Conservation (phyloP, 2,888 invertebrate genomes). For the Abrostola triplasia region DNA sequence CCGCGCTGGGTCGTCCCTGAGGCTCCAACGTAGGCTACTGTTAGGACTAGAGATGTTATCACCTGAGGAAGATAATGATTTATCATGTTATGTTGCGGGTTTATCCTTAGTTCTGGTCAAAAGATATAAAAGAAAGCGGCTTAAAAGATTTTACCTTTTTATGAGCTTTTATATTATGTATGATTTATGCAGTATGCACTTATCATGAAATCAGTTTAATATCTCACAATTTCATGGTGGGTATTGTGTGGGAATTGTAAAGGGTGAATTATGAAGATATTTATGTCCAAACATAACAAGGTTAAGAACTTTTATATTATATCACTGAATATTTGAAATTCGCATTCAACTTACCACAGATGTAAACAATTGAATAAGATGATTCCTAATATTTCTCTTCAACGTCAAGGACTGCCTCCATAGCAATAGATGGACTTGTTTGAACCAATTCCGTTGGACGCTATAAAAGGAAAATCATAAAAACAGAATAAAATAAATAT, state of each 20-base stretch:
- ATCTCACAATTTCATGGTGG: no score
- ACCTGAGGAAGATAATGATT: conserved; percentile 62
- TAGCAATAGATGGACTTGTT: conserved; percentile 90
- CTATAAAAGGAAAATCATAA: conserved; percentile 49
- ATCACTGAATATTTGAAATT: no score
- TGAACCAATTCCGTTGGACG: conserved; percentile 82
- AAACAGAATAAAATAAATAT: no score
- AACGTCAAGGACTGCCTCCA: conserved; percentile 90
- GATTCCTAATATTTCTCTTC: conserved; percentile 88
- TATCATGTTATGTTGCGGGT: not conserved
- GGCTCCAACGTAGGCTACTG: conserved; percentile 78
- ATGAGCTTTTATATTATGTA: no score
- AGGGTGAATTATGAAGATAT: not conserved
- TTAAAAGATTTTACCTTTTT: no score
- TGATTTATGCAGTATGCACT: no score
- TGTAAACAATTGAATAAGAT: conserved; percentile 86
- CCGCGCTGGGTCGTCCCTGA: conserved; percentile 82
- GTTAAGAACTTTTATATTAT: no score
- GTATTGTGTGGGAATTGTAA: not conserved
- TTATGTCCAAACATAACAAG: no score
- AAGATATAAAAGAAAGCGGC: no score
- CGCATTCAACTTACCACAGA: conserved; percentile 83
- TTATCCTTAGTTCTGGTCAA: not conserved
- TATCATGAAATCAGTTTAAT: no score
- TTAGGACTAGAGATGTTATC: conserved; percentile 79